phyloP scores from a whole-genome alignment of 2,113 vertebrate species.

The Sylvietta virens region DNA sequence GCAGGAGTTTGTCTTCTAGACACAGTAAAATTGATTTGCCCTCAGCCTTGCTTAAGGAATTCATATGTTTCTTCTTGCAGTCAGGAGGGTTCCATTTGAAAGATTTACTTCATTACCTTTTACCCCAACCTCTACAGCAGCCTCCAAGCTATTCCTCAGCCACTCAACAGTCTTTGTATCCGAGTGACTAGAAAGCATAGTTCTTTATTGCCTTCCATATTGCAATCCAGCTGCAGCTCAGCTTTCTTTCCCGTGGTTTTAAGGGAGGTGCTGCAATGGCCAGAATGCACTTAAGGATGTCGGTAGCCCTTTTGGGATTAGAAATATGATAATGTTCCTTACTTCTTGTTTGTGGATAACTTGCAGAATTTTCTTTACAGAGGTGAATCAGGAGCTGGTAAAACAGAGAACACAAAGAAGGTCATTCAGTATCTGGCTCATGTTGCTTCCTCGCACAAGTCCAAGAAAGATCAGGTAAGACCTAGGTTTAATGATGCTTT shows the following conservation, averaged over 20 bases:
- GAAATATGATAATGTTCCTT: not conserved
- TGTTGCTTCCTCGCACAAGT: constrained; percentile 96
- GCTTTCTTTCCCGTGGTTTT: not conserved
- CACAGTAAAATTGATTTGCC: not conserved
- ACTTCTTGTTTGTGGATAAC: not conserved
- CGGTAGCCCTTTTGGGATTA: not conserved
- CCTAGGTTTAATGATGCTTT: not conserved
- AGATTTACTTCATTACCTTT: not conserved
- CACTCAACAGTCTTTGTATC: not conserved
- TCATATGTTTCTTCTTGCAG: not conserved
- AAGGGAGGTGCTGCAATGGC: not conserved
- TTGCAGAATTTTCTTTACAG: constrained; percentile 69
- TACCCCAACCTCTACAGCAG: not conserved
- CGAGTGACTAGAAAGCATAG: not conserved
- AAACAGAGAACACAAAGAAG: constrained; percentile 99
- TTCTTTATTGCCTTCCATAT: not conserved
- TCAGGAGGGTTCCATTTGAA: not conserved
- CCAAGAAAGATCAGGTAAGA: constrained; percentile 95
- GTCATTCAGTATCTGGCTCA: constrained; percentile 98
- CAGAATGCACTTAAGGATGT: not conserved
- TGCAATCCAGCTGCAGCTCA: not conserved
- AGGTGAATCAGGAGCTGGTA: constrained; percentile 97
- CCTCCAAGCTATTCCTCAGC: not conserved
- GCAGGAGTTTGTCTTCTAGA: not conserved
- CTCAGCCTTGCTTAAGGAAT: not conserved